Percentiles rank a stretch among this genome's conserved stretches.
These are phyloP conservation scores for Corythucha ciliata DNA, from an alignment of 2,888 invertebrate species.

Conservation along the genomic window DNA sequence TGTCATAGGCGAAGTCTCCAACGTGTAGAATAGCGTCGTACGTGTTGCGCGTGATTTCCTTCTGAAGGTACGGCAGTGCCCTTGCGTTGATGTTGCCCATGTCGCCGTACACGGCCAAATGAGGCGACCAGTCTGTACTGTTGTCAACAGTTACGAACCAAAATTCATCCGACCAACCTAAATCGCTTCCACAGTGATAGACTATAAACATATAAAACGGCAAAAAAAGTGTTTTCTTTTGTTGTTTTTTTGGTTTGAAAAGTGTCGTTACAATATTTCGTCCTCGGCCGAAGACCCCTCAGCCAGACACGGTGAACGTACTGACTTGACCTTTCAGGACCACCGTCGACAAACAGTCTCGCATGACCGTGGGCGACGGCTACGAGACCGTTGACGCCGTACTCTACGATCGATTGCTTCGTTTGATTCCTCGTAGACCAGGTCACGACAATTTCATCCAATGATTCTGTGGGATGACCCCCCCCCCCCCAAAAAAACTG, in stretches of 20 bases:
- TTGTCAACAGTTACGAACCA: constrained; percentile 65
- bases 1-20: constrained; percentile 92
- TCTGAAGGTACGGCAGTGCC: constrained; percentile 71
- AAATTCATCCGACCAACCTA: constrained; percentile 75
- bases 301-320: constrained; percentile 70
- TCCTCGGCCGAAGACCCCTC: constrained; percentile 50
- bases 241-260: no score
- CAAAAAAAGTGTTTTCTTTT: not conserved
- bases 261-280: constrained; percentile 51
- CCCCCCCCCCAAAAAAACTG: not conserved
- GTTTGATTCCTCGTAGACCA: constrained; percentile 72
- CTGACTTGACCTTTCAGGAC: constrained; percentile 51
- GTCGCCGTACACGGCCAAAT: constrained; percentile 82
- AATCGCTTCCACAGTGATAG: constrained; percentile 68
- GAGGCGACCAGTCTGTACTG: constrained; percentile 63
- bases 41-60: constrained; percentile 66
- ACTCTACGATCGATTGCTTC: constrained; percentile 58
- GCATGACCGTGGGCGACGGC: constrained; percentile 48
- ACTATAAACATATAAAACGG: constrained; percentile 44
- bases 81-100: constrained; percentile 89
- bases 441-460: constrained; percentile 64
- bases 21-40: constrained; percentile 86
- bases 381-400: constrained; percentile 51
- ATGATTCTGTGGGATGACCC: constrained; percentile 46
- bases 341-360: constrained; percentile 65